Evolutionary conservation across 2,113 vertebrate genomes (phyloP).

Genomic region (Microtus ochrogaster): DNA sequence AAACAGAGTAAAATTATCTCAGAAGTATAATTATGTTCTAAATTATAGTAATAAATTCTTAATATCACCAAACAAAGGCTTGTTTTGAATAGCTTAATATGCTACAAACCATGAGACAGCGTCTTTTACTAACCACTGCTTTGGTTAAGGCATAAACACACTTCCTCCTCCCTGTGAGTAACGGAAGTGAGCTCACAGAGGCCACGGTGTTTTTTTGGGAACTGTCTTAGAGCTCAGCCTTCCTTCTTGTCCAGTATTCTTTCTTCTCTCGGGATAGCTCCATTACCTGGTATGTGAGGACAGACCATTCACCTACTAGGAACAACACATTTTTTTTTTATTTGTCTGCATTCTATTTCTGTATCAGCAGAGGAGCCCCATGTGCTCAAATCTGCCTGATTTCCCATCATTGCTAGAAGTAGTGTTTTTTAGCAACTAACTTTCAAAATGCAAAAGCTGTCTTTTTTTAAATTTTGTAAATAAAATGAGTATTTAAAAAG

Average conservation of each 20-base stretch:
- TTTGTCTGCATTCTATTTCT: background rate
- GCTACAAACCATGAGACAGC: background rate
- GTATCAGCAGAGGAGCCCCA: background rate
- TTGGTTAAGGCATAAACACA: background rate
- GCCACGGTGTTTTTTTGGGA: background rate
- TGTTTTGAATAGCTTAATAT: constrained; percentile 69
- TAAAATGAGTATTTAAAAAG: background rate
- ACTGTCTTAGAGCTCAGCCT: background rate
- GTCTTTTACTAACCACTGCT: background rate
- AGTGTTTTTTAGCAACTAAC: background rate
- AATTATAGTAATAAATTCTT: constrained; percentile 73
- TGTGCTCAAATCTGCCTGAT: background rate
- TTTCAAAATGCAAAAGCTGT: background rate
- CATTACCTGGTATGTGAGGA: background rate
- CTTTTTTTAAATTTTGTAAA: background rate
- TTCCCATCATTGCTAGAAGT: background rate
- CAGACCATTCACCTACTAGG: background rate
- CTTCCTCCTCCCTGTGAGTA: background rate
- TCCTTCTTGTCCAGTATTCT: background rate
- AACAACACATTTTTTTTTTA: background rate
- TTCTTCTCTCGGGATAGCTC: background rate
- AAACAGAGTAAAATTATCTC: constrained; percentile 42
- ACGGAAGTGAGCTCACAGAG: background rate
- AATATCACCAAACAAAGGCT: constrained; percentile 62
- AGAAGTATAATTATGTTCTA: constrained; percentile 72